A percentile compares a stretch with the other conserved stretches of the same genome.
phyloP scores from a whole-genome alignment of 2,797 vertebrate genomes.

The Aeoliscus strigatus region DNA sequence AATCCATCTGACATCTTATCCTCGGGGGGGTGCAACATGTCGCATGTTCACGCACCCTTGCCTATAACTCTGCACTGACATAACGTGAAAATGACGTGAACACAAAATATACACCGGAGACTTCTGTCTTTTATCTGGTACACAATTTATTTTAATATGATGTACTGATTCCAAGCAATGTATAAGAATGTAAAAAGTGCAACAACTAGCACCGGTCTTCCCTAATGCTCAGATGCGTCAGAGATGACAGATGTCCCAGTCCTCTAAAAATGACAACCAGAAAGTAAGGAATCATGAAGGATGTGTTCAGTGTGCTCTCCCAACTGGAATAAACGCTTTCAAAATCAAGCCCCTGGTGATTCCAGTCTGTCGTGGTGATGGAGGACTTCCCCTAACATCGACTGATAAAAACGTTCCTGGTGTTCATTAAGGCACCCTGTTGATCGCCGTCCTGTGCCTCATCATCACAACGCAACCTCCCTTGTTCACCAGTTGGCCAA shows the following conservation, averaged over 20 bases:
- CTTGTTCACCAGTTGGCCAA: conserved; percentile 21
- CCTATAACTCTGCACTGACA: no score
- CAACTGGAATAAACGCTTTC: conserved; percentile 9
- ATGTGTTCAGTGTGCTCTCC: conserved; percentile 10
- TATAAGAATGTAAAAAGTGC: no score
- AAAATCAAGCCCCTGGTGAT: conserved; percentile 24
- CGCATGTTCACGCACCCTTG: no score
- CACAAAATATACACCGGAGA: no score
- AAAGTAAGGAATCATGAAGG: conserved; percentile 16
- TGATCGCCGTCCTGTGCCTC: conserved; percentile 28
- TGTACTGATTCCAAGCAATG: no score
- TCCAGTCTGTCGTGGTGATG: conserved; percentile 34
- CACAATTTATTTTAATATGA: no score
- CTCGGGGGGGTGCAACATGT: no score
- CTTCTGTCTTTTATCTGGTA: no score
- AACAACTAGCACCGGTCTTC: no score
- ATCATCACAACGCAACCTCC: conserved; percentile 32
- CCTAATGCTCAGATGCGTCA: conserved; percentile 8
- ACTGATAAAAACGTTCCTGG: conserved; percentile 37
- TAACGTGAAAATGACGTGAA: no score
- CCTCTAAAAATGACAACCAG: conserved; percentile 5
- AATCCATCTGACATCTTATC: no score
- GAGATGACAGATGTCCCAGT: conserved; percentile 5
- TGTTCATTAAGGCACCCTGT: conserved; percentile 23
- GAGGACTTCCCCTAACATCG: conserved; percentile 35